These are phyloP conservation scores for Ophonus ardosiacus DNA, from an alignment of 2,888 invertebrate species.

Conservation along the genomic window DNA sequence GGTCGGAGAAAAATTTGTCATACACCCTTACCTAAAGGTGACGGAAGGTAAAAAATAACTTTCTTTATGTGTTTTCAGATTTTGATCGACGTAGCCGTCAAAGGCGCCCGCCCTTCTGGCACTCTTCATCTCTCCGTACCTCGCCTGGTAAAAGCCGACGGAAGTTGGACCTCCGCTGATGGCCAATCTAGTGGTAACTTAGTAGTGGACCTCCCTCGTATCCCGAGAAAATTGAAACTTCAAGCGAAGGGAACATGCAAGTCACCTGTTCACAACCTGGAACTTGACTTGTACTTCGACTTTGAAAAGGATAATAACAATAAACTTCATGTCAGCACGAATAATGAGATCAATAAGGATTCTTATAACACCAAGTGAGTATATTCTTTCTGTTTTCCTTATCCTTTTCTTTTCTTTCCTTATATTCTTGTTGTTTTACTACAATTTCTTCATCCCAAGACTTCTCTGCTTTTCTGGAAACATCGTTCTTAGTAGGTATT, in stretches of 20 bases:
- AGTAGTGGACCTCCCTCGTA: conserved; percentile 79
- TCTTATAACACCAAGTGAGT: too few species aligned
- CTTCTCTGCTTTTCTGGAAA: too few species aligned
- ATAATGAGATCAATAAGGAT: conserved; percentile 66
- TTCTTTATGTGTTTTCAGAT: conserved; percentile 68
- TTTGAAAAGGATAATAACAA: conserved; percentile 84
- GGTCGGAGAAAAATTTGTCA: too few species aligned
- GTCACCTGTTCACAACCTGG: conserved; percentile 80
- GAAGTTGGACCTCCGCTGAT: conserved; percentile 81
- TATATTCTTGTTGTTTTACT: too few species aligned
- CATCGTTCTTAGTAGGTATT: too few species aligned
- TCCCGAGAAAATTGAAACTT: conserved; percentile 80
- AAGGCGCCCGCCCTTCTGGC: conserved; percentile 71
- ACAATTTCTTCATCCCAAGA: too few species aligned
- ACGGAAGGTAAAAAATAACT: too few species aligned
- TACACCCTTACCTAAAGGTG: too few species aligned
- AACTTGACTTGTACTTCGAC: conserved; percentile 82
- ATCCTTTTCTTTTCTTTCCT: too few species aligned
- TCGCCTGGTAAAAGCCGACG: conserved; percentile 69
- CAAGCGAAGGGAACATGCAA: conserved; percentile 81
- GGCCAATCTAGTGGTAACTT: conserved; percentile 82
- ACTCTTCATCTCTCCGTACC: background rate
- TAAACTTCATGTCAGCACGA: conserved; percentile 82
- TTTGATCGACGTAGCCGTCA: conserved; percentile 79
- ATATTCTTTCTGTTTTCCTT: too few species aligned